Percentiles rank a stretch among this genome's conserved stretches.
These are phyloP conservation scores for Aspidiotus destructor DNA, from an alignment of 2,888 invertebrate species.

Conservation along the genomic window DNA sequence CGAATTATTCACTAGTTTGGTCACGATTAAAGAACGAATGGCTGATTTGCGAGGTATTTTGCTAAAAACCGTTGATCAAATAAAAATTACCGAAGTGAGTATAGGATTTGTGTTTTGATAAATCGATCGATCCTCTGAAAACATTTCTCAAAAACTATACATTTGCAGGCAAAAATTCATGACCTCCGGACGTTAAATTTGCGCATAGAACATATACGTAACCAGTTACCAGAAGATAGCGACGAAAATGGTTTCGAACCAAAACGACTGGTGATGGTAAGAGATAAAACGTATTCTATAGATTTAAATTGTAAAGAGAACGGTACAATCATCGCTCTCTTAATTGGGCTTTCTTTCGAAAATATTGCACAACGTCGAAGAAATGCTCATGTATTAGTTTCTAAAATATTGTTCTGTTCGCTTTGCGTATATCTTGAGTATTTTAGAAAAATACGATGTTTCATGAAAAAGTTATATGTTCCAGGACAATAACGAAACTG, in stretches of 20 bases:
- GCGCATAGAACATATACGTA: slow-evolving; percentile 7
- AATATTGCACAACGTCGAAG: no score
- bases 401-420: no score
- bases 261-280: not conserved
- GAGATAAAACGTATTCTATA: not conserved
- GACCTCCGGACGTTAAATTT: slow-evolving; percentile 5
- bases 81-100: not conserved
- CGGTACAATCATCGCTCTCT: no score
- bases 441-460: not conserved
- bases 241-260: not conserved
- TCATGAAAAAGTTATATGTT: not conserved
- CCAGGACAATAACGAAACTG: not conserved
- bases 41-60: not conserved
- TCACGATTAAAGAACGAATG: slow-evolving; percentile 6
- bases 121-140: no score
- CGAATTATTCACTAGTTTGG: slow-evolving; percentile 19
- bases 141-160: no score
- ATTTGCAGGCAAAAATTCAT: slow-evolving; percentile 4
- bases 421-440: no score
- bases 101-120: not conserved
- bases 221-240: slow-evolving; percentile 11
- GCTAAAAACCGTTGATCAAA: slow-evolving; percentile 7
- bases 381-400: no score
- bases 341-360: no score
- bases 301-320: no score